phyloP scores from a whole-genome alignment of 1,140 invertebrate genomes.

The Choristoneura fumiferana region DNA sequence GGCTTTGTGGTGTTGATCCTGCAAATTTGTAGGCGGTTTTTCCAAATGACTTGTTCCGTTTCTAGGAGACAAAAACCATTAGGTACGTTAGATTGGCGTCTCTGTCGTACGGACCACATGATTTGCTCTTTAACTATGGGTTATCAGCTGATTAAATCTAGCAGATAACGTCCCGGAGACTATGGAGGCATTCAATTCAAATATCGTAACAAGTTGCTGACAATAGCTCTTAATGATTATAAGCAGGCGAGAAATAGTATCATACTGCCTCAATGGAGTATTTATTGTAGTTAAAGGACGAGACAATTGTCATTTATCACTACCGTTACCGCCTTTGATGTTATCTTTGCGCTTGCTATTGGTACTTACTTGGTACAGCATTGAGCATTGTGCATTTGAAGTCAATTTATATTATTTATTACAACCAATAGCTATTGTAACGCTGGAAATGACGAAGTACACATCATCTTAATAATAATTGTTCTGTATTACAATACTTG shows the following conservation, averaged over 20 bases:
- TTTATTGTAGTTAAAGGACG: conserved; percentile 68
- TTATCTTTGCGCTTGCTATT: conserved; percentile 55
- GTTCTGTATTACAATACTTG: too few species aligned
- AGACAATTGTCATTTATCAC: conserved; percentile 75
- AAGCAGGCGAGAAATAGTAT: conserved; percentile 69
- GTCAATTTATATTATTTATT: conserved; percentile 16
- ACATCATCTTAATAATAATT: background rate
- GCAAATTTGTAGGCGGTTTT: too few species aligned
- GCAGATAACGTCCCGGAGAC: conserved; percentile 51
- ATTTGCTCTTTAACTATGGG: conserved; percentile 47
- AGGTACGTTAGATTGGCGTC: background rate
- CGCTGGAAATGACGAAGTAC: conserved; percentile 12
- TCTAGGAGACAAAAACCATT: too few species aligned
- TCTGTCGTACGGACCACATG: conserved; percentile 19
- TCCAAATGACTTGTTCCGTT: too few species aligned
- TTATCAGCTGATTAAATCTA: conserved; percentile 63
- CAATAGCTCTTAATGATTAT: conserved; percentile 71
- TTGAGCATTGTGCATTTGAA: conserved; percentile 6
- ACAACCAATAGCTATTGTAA: background rate
- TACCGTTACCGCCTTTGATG: conserved; percentile 71
- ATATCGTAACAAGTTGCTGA: conserved; percentile 59
- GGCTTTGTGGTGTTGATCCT: too few species aligned
- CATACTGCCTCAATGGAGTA: conserved; percentile 61
- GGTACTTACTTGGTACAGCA: conserved; percentile 11
- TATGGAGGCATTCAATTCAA: conserved; percentile 70